Evolutionary conservation across 2,113 vertebrate species (phyloP).

Genomic region (Oreochromis aureus): DNA sequence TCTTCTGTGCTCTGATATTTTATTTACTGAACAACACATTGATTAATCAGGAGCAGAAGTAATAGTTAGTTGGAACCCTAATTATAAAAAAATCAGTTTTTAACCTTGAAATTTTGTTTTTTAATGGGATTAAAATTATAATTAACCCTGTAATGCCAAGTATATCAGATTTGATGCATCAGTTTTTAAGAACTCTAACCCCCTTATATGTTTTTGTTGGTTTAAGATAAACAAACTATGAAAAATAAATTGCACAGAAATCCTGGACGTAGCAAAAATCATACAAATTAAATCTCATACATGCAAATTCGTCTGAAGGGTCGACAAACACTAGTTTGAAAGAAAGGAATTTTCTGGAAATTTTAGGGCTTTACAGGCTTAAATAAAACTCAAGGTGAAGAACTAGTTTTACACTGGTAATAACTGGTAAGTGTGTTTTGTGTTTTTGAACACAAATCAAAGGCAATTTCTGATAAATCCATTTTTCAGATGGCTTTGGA

Average conservation of each 20-base stretch:
- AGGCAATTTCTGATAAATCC: not conserved
- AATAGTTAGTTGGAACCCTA: not conserved
- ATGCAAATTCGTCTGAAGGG: not conserved
- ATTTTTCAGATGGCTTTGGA: not conserved
- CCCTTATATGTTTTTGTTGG: not conserved
- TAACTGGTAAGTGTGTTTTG: not conserved
- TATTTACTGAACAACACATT: not conserved
- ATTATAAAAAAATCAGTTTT: not conserved
- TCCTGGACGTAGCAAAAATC: not conserved
- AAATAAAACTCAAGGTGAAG: not conserved
- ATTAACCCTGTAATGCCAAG: not conserved
- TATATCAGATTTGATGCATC: not conserved
- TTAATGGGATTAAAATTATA: not conserved
- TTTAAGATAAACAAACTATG: not conserved
- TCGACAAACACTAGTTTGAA: not conserved
- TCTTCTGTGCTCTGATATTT: not conserved
- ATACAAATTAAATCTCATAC: not conserved
- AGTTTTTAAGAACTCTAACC: not conserved
- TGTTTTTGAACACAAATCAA: not conserved
- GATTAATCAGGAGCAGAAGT: not conserved
- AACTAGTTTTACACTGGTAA: not conserved
- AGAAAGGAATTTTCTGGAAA: not conserved
- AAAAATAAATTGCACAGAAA: not conserved
- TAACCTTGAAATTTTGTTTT: not conserved
- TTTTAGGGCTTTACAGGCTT: not conserved